Base-by-base conservation (phyloP, 2,888 invertebrate species). In the Lasioglossum marginatum region DNA sequence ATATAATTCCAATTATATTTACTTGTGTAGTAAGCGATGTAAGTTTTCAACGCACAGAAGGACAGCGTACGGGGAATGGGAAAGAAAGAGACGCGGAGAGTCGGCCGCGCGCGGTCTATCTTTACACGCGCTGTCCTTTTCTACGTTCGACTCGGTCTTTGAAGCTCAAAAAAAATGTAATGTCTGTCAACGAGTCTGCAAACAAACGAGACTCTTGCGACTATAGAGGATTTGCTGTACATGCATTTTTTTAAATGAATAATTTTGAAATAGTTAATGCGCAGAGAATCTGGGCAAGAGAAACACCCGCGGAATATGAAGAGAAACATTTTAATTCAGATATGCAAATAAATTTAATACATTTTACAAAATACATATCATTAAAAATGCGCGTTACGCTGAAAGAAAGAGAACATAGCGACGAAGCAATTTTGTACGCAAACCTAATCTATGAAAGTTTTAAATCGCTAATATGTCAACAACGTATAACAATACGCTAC, bases 401-500 rank as follows among this genome's bases (percentile, higher is more conserved):
- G 77, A 66, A 27, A n/a, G 31, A 37, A 52, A 43, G 12, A 27
- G 31, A 43, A 40, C 23, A 37, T 37, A 78, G 66, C 52, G 37
- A 88, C n/a, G 19, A 74, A 77, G 60, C 19, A 75, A 79, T 79
- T 45, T 77, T 70, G 45, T 45, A 37, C 48, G 27, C 70, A 77
- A n/a, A 45, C 45, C 40, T 79, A 79, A 48, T 73, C 70, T 87
- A 82, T 66, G 31, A 78, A 79, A 70, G 37, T 57, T 63, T 48
- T 71, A 34, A 83, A 71, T 68, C 27, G 37, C 52, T 68, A 72
- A 40, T 71, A 68, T n/a, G 48, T 52, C 6, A 4, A 72, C 37
- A 19, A 60, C 68, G 27, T 52, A 78, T n/a, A 63, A 72, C 14
- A 37, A 72, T 77, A 71, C 52, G 43, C 63, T 66, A 82, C 52